A percentile compares a stretch with the other conserved stretches of the same genome.
phyloP scores from a whole-genome alignment of 2,113 vertebrate species.

The Ploceus nigricollis region DNA sequence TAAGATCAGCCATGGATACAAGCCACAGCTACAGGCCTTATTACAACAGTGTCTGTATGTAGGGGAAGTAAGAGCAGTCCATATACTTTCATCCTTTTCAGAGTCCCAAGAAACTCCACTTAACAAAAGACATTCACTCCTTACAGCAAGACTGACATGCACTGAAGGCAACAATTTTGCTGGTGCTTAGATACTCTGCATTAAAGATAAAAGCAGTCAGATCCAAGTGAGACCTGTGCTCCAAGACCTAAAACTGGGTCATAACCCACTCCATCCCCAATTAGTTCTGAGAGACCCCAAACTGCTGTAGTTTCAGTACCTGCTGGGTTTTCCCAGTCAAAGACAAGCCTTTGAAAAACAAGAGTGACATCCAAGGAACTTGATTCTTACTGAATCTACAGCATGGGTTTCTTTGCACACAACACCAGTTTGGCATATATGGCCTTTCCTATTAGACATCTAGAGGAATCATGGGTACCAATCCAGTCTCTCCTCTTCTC shows the following conservation, averaged over 20 bases:
- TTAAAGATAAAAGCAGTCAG: not conserved
- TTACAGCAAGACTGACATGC: accelerated
- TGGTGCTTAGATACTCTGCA: not conserved
- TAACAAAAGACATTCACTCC: not conserved
- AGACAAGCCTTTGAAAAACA: not conserved
- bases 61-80: not conserved
- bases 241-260: not conserved
- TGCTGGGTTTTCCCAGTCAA: not conserved
- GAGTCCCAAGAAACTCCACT: not conserved
- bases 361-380: not conserved
- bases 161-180: not conserved
- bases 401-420: not conserved
- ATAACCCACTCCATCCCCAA: not conserved
- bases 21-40: not conserved
- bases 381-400: not conserved
- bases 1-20: not conserved
- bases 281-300: not conserved
- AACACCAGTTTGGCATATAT: not conserved
- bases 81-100: not conserved
- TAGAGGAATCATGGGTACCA: accelerated
- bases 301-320: not conserved
- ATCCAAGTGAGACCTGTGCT: not conserved
- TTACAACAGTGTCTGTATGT: not conserved
- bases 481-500: not conserved
- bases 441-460: not conserved